These are phyloP conservation scores for Diplolepis rosae DNA, from an alignment of 2,888 invertebrate genomes.

Conservation along the genomic window DNA sequence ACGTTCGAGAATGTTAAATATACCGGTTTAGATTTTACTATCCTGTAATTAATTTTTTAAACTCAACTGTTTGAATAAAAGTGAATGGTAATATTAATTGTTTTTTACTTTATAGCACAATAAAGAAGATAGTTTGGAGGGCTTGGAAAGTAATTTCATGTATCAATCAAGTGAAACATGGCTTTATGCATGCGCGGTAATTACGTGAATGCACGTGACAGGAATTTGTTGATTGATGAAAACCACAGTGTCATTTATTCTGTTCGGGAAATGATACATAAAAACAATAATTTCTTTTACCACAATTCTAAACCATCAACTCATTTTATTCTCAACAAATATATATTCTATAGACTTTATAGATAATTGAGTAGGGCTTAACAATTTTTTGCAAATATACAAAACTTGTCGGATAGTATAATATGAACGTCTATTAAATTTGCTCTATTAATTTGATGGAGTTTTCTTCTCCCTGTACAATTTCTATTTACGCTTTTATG, in stretches of 20 bases:
- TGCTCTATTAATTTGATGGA: too few species aligned
- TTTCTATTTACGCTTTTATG: too few species aligned
- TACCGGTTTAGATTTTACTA: neutral
- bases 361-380: too few species aligned
- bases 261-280: constrained; percentile 40
- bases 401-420: too few species aligned
- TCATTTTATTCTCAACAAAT: neutral
- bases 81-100: neutral
- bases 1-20: neutral
- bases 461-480: too few species aligned
- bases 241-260: constrained; percentile 44
- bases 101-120: neutral
- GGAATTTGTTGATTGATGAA: constrained; percentile 42
- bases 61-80: neutral
- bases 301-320: neutral
- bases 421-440: too few species aligned
- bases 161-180: too few species aligned
- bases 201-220: constrained; percentile 41
- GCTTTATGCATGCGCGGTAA: constrained; percentile 21
- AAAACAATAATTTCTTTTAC: neutral
- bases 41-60: too few species aligned
- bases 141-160: neutral
- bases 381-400: too few species aligned
- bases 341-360: too few species aligned
- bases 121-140: neutral